phyloP scores from a whole-genome alignment of 2,888 invertebrate genomes.

The Poecilobothrus nobilitatus region DNA sequence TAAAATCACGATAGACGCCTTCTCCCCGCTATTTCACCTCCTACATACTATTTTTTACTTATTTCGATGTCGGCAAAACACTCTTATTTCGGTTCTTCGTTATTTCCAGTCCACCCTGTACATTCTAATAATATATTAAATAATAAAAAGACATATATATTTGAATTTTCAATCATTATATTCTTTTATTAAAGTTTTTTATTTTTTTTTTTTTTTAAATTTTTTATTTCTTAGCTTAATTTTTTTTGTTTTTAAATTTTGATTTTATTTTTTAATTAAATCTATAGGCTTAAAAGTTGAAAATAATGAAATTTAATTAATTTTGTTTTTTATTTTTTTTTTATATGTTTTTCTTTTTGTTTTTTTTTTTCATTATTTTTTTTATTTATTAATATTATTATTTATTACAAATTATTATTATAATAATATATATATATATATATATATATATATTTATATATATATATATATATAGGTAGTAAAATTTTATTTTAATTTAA shows the following conservation, averaged over 20 bases:
- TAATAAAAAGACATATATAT: no score
- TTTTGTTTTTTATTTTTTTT: no score
- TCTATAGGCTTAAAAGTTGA: slow-evolving; percentile 1
- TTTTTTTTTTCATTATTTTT: not conserved
- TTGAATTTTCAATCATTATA: not conserved
- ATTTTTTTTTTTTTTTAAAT: not conserved
- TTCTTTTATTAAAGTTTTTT: slow-evolving; percentile 2
- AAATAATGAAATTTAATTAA: not conserved
- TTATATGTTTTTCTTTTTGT: not conserved
- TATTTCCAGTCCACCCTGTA: no score
- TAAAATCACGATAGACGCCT: no score
- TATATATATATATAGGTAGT: no score
- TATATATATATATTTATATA: no score
- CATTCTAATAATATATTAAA: no score
- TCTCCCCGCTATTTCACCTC: no score
- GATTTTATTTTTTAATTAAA: not conserved
- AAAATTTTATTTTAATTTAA: slow-evolving; percentile 1
- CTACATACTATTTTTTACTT: no score
- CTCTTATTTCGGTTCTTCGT: no score
- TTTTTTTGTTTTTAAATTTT: not conserved
- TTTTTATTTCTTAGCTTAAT: not conserved
- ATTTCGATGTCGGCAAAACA: no score
- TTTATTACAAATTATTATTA: slow-evolving; percentile 1
- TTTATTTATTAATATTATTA: not conserved
- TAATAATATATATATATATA: no score